Evolutionary conservation across 2,888 invertebrate species (phyloP), one percentile per base, ranked within the genome.

Genomic region (Temnothorax unifasciatus): DNA sequence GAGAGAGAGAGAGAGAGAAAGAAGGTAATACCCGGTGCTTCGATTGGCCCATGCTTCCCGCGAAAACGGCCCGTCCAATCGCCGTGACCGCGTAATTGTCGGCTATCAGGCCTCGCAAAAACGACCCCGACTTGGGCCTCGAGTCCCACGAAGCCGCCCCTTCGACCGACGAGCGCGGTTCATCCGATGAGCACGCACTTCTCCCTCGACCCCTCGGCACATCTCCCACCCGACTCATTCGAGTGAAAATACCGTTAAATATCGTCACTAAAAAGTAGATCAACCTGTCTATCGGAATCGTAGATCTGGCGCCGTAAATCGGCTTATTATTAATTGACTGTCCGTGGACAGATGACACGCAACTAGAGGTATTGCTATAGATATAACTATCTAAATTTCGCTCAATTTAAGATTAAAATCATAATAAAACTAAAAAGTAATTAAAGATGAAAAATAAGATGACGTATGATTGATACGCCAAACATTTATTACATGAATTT

Each of bases 11-110:
- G 52, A 68, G 71, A 34, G 5, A 34, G 34, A 34, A 6, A 86
- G 86, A 76, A 83, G 84, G 83, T 86, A 84, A 84, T 86, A 81
- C 64, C 82, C 84, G 82, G 59, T 76, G 89, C 89, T 81, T 90
- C 87, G 91, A 89, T 91, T 90, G 92, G 92, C 77, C 89, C 90
- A 87, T 89, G 87, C 87, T 93, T 93, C 92, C 92, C 92, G 92
- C 92, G 92, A 91, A 91, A 90, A 92, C 79, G 86, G 83, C 73
- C 86, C 89, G 88, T 86, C 92, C 92, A 92, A 92, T 92, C 91
- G 85, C 86, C 85, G 85, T 85, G 83, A 86, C 87, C 84, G 52
- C 87, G 91, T 92, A 92, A 92, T 92, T 92, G 91, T 89, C 85
- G 89, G 92, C 87, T 90, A 89, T 88, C 88, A 85, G 84, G 84